These are phyloP conservation scores for Lampris megalopsis DNA, from an alignment of 2,113 vertebrate genomes.

Conservation along the genomic window DNA sequence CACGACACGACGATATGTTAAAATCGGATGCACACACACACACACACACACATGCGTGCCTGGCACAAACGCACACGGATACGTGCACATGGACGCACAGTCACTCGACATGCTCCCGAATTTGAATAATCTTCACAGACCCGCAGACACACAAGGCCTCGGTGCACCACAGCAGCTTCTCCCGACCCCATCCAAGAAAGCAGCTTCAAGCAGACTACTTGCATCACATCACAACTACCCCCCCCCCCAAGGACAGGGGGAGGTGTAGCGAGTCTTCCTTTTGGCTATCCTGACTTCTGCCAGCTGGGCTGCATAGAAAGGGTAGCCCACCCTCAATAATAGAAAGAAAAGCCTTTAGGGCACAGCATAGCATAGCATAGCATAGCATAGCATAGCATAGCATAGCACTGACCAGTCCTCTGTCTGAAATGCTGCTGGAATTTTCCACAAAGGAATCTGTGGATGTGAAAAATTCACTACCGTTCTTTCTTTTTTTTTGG, in stretches of 20 bases:
- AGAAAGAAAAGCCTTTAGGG: too few relatives aligned
- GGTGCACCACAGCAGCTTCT: slow-evolving; percentile 7
- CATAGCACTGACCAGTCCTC: too few relatives aligned
- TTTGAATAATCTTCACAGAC: too few relatives aligned
- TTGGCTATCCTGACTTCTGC: neutral
- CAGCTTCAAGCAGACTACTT: slow-evolving; percentile 25
- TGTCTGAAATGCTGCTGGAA: too few relatives aligned
- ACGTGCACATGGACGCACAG: neutral
- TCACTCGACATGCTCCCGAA: too few relatives aligned
- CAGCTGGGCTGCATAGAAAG: slow-evolving; percentile 23
- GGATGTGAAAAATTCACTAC: too few relatives aligned
- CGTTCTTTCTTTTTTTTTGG: too few relatives aligned
- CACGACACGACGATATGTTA: neutral
- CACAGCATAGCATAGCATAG: too few relatives aligned
- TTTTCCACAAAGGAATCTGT: too few relatives aligned
- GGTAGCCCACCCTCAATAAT: neutral
- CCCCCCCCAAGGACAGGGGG: slow-evolving; percentile 31
- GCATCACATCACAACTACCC: slow-evolving; percentile 23
- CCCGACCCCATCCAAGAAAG: slow-evolving; percentile 11
- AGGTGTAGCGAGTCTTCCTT: slow-evolving; percentile 7
- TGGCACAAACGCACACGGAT: neutral
- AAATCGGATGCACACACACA: neutral
- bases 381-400: too few relatives aligned
- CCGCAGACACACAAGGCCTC: neutral
- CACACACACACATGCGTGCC: neutral